Evolutionary conservation across 2,113 vertebrate genomes (phyloP), one percentile per base, ranked within the genome.

Genomic region (Triplophysa tibetana): DNA sequence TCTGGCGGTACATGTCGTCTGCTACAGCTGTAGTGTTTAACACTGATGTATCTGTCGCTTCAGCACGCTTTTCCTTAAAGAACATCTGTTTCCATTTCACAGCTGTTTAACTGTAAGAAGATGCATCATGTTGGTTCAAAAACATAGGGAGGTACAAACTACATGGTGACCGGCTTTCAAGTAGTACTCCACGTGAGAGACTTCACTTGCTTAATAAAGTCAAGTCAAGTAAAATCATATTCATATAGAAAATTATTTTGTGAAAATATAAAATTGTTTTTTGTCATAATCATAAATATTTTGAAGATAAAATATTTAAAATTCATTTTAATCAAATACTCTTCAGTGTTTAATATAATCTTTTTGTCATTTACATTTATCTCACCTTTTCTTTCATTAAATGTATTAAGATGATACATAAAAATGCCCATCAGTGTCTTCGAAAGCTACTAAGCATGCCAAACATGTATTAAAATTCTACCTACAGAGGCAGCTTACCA

Each of bases 21-120:
- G 74, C 45, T 65, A 75, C 56, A 75, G 74, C 41, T 76, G 62
- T 52, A 65, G 60, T 19, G 19, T 64, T 76, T 76, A 65, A 65
- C 62, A 65, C 62, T 52, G 24, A 45, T 17, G 12, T 64, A 26
- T 75, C 41, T 29, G 23, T 75, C 41, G 26, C 38, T 43, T 48
- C 12, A 58, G 12, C 21, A 14, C 14, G 23, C 24, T 63, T 29
- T 63, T 63, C 61, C 11, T 23, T 63, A 48, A 48, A 75, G 58
- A 75, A 63, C 70, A 74, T 29, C 72, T 75, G 72, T 14, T 63
- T 75, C 60, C 38, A 24, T 73, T 73, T 73, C 54, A 63, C 58
- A 75, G 58, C 72, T 48, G 54, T 73, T 73, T 73, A 17, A 38
- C 33, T 38, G 33, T 38, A 48, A 41, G n/a, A 29, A 75, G 58